phyloP scores from a whole-genome alignment of 2,797 vertebrate genomes.

The Melanotaenia parkinsoni region DNA sequence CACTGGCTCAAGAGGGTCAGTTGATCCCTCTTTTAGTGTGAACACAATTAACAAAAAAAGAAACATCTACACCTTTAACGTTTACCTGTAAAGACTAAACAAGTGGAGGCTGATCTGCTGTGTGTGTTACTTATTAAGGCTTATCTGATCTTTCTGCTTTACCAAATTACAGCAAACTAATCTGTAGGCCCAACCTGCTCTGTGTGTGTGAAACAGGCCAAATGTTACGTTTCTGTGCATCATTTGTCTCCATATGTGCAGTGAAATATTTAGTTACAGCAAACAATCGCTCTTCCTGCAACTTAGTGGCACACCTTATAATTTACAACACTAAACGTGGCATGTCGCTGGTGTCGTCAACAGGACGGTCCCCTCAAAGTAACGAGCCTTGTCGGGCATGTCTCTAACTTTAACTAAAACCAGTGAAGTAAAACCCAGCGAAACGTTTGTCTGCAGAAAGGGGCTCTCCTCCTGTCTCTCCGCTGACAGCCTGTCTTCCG shows the following conservation, averaged over 20 bases:
- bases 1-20: too few species aligned
- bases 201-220: neutral
- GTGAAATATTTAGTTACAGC: too few species aligned
- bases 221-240: neutral
- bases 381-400: neutral
- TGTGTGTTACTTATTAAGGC: neutral
- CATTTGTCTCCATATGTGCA: neutral
- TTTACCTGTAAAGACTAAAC: too few species aligned
- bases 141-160: neutral
- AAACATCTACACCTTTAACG: too few species aligned
- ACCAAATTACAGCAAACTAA: neutral
- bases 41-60: too few species aligned
- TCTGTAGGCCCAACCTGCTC: neutral
- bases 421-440: conserved; percentile 17
- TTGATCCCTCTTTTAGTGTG: too few species aligned
- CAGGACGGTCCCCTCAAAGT: conserved; percentile 1
- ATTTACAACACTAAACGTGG: conserved; percentile 40
- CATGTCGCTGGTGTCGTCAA: conserved; percentile 36
- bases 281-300: neutral
- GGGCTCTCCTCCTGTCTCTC: conserved; percentile 38
- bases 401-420: neutral
- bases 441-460: conserved; percentile 38
- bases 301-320: neutral
- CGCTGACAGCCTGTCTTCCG: conserved; percentile 74
- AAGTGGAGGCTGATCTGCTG: too few species aligned